A percentile compares a stretch with the other conserved stretches of the same genome.
Conservation (phyloP, 2,113 vertebrate species). For the Upupa epops region DNA sequence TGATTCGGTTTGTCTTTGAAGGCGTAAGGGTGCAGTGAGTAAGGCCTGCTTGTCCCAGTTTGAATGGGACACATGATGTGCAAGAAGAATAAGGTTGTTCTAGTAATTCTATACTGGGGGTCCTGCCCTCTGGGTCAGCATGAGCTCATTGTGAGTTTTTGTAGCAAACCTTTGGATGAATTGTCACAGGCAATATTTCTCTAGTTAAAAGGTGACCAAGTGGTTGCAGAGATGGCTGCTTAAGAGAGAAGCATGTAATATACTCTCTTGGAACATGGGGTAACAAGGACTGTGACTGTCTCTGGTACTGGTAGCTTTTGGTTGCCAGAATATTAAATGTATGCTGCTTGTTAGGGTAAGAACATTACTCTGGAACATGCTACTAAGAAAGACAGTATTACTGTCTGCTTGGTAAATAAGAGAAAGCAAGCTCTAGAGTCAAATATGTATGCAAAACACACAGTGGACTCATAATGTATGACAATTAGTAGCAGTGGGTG, state of each 20-base stretch:
- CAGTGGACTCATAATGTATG: not conserved
- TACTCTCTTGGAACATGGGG: not conserved
- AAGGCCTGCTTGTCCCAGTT: not conserved
- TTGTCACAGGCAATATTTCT: not conserved
- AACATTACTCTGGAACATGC: not conserved
- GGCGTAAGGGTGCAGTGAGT: too few species aligned
- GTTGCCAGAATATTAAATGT: too few species aligned
- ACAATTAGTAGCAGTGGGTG: not conserved
- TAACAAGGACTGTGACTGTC: not conserved
- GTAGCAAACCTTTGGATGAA: not conserved
- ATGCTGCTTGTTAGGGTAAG: not conserved
- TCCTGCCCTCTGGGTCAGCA: fast-evolving
- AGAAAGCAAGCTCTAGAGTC: too few species aligned
- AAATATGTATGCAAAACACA: not conserved
- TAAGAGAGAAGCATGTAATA: not conserved
- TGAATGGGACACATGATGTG: not conserved
- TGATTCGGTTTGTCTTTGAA: not conserved
- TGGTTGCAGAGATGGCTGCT: not conserved
- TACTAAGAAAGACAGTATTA: not conserved
- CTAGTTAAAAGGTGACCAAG: not conserved
- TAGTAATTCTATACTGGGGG: not conserved
- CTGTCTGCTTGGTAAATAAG: too few species aligned
- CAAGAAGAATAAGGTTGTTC: not conserved
- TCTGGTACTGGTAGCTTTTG: not conserved
- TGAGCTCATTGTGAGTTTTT: not conserved